Base-by-base conservation (phyloP, 2,797 vertebrate genomes). In the Podargus strigoides region DNA sequence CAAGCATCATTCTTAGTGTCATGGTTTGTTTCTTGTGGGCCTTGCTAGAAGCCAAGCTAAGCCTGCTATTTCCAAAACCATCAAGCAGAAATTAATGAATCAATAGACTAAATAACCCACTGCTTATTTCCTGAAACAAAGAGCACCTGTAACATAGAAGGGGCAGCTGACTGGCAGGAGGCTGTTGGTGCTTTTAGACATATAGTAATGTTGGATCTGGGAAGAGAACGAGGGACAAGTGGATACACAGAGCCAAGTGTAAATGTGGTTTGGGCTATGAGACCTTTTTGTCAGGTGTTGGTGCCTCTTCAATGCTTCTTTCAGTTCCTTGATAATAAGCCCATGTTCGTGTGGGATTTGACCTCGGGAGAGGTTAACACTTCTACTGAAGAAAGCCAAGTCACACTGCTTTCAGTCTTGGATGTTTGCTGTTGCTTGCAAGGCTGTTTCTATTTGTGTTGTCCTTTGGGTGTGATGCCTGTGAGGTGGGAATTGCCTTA, bases 291-390 rank as follows among this genome's bases (percentile, higher is more conserved):
- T 95, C 81, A 79, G 63, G 63, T 76, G 63, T 79, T 93, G 67
- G 24, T 94, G 47, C 27, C 34, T 93, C 70, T 93, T 96, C 91
- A 96, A 96, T 96, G 72, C 80, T 22, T 87, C 94, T 89, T 96
- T 96, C 90, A 95, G 90, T 91, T 95, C 67, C 77, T 88, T 94
- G 90, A 93, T 96, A 95, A 93, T 90, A 91, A 95, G 77, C 47
- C 73, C 94, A 94, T 93, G 89, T 94, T 96, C 53, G 3, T 90
- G 93, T 95, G 88, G 86, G 83, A 70, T 90, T 59, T 96, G 92
- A 93, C 96, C 95, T 95, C 28, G 26, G 41, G 27, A 55, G 37
- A 93, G 95, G 95, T 91, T 82, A 96, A 82, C 5, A 4, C 67
- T 86, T 63, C 72, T 69, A 7, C 77, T 76, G 32, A 87, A 66